These are phyloP conservation scores for Indri indri DNA, from an alignment of 2,113 vertebrate genomes.

Conservation along the genomic window DNA sequence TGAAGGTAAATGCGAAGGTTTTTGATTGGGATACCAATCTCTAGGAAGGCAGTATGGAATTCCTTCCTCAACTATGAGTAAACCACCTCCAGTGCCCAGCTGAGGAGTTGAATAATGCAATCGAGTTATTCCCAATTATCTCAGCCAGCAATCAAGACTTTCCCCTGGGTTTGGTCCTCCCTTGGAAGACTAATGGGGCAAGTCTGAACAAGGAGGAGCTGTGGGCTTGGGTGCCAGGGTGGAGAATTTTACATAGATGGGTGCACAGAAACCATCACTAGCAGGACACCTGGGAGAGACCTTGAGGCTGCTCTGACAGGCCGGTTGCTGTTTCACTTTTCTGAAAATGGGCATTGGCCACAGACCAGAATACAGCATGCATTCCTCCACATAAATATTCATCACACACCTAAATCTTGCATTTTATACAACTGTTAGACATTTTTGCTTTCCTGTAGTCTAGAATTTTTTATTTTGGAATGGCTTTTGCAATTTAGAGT, in stretches of 20 bases:
- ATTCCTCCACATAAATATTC: not conserved
- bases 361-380: not conserved
- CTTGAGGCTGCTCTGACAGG: not conserved
- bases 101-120: not conserved
- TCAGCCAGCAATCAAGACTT: slow-evolving; percentile 55
- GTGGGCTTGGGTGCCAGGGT: not conserved
- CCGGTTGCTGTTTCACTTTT: not conserved
- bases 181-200: not conserved
- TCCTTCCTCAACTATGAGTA: not conserved
- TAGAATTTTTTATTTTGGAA: not conserved
- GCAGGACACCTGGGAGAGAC: not conserved
- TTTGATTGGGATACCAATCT: not conserved
- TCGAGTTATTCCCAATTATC: not conserved
- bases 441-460: not conserved
- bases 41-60: not conserved
- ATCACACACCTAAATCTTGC: not conserved
- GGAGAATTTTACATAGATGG: not conserved
- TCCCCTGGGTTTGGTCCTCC: not conserved
- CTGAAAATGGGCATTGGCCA: not conserved
- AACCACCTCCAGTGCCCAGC: not conserved
- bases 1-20: not conserved
- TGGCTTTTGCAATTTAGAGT: not conserved
- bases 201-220: not conserved
- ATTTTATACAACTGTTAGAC: not conserved
- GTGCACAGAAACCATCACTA: not conserved